Base-by-base conservation (phyloP, 2,797 vertebrate species). In the Pseudocheirus occidentalis region DNA sequence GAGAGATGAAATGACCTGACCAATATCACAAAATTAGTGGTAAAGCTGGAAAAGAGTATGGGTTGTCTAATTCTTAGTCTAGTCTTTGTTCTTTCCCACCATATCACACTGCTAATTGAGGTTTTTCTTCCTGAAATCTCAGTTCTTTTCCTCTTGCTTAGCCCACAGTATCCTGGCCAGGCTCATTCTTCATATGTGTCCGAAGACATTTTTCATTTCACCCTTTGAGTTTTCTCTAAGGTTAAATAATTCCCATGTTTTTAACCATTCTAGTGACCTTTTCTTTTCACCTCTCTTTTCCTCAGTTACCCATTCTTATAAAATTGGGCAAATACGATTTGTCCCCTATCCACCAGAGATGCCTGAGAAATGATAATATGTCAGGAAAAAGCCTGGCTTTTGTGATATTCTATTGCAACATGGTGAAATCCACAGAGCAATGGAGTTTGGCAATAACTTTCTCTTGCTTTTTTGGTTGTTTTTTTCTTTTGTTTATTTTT, bases 311-410 rank as follows among this genome's bases (percentile, higher is more conserved):
- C 58, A 56, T 18, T 55, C 29, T 81, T 94, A 62, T 50, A 92
- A 90, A 95, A 93, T 96, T 91, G 95, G 93, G 62, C 90, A 96
- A 95, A 97, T 59, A 93, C 1, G 90, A 96, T 96, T 97, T 97
- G 66, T 92, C 96, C 95, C 96, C 94, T 94, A 90, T 92, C 95
- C 96, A 91, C 93, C 46, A 56, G 94, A 90, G 95, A 97, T 53
- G 28, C n/a, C 87, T 9, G n/a, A 96, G 97, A 96, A 97, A 96
- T 95, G 96, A 96, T 97, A 96, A 95, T 90, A 59, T 81, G 94
- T 96, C 96, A 96, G 81, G 89, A 52, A 95, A 97, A 93, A 73
- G 54, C 53, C 92, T 93, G 62, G 93, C 95, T 96, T 96, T 97
- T n/a, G 73, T 95, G 50, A 93, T 93, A 94, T 95, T 55, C 94